Evolutionary conservation across 2,113 vertebrate genomes (phyloP), one percentile per base, ranked within the genome.

Genomic region (Gnathonemus echidnorhynchus): DNA sequence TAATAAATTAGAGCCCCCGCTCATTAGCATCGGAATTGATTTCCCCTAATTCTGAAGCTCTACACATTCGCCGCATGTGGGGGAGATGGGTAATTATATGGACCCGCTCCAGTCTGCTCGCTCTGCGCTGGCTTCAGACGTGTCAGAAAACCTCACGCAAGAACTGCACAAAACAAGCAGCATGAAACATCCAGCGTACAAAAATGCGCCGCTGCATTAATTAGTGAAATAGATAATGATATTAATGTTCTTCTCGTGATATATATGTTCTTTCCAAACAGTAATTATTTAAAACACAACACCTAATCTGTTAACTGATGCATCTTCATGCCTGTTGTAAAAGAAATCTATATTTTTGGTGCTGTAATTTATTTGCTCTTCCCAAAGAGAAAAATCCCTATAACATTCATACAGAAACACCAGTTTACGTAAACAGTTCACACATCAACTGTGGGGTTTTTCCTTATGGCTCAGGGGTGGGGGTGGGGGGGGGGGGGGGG

Each of bases 11-110:
- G 91, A 88, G 90, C 49, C 88, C 66, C 87, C 27, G 91, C 92
- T 92, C 93, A 94, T 94, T 94, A 94, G 93, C 93, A 94, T 94
- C 84, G 92, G 90, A 94, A 94, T 93, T 90, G 92, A 94, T 93
- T 91, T 91, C 91, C 90, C 58, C 89, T 90, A 92, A 91, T 92
- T 92, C 90, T 89, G 89, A 86, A 87, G 39, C 90, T 86, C 91
- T 88, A 90, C 50, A 86, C 90, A 89, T 80, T 42, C 87, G 90
- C n/a, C 83, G 87, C 93, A 88, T 87, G 56, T 90, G 83, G 70
- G 70, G 89, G 89, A 80, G 91, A 90, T 90, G 58, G 66, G 27
- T 91, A 50, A 91, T 83, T 66, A 86, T 62, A 58, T 11, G 35
- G 42, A 24, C 77, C 53, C 17, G 35, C 35, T 42, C 17, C 45